Evolutionary conservation across 2,113 vertebrate genomes (phyloP), one percentile per base, ranked within the genome.

Genomic region (Atractosteus spatula): DNA sequence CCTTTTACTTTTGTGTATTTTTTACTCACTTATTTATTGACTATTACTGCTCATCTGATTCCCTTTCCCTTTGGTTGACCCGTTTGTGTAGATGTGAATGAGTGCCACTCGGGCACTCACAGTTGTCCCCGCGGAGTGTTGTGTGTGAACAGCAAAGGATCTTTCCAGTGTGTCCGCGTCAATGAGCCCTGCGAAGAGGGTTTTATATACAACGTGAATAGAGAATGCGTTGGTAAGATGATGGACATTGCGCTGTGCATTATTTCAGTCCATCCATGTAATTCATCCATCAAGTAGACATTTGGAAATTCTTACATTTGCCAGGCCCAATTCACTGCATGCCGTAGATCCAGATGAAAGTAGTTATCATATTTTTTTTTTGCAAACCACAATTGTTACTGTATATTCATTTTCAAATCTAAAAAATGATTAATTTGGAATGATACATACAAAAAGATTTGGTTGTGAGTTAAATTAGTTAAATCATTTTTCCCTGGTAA

Each of bases 161-260:
- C 70, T 47, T 77, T 72, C 77, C 62, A 71, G 41, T 83, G 82
- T 70, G 68, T 75, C 13, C 45, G 7, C 56, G 71, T 79, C 8
- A 73, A 68, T 75, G 76, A 74, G 55, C 76, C 68, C 54, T 80
- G 80, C 55, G 67, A 77, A 41, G 65, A 74, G 73, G 80, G 80
- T 51, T 79, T 82, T 67, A 65, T 81, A 68, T 73, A 55, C 71
- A 80, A 77, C 70, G 61, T 74, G 56, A 79, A 76, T 80, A 77
- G 69, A 76, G 71, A 74, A 63, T 81, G 78, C 65, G 73, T 80
- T 77, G 82, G 77, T 84, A 79, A 81, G 78, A 80, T 29, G 12
- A 43, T 41, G 12, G 62, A 41, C 41, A 43, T 6, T n/a, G 45
- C 17, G 59, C 41, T 41, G 3, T 61, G 17, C 45, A 51, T 47